Base-by-base conservation (phyloP, 2,797 vertebrate species). In the Artibeus lituratus region DNA sequence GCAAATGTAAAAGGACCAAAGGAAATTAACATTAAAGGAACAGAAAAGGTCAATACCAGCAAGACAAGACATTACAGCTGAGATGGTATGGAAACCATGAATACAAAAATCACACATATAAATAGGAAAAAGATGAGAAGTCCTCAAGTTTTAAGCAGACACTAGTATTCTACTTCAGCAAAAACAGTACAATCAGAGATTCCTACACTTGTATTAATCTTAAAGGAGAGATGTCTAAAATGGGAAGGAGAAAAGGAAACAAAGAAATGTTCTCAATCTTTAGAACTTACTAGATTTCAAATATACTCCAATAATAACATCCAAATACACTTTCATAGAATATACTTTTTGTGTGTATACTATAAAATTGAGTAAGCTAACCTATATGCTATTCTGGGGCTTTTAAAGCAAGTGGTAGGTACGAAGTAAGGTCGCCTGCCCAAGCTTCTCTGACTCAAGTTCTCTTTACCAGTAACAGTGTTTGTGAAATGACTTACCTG, bases 401-500 rank as follows among this genome's bases (percentile, higher is more conserved):
- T 93, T 80, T 76, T 69, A 90, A 73, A 91, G n/a, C 49, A 92
- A 76, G n/a, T 0, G 19, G 24, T 49, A 18, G 57, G n/a, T 32
- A 32, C 51, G n/a, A 84, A 70, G 19, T 57, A 37, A 83, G 49
- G 37, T 82, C 44, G 55, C 65, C 51, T 35, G 73, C 15, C 42
- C 44, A 53, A n/a, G 76, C 65, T 47, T 57, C 42, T 55, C 73
- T 51, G 32, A 69, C 2, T 26, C 29, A 84, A 94, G 78, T 39
- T 82, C 90, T 93, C 49, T 73, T 95, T 47, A 69, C 57, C 44
- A 87, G 11, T 39, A 35, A 32, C 0, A 35, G 26, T 55, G 73
- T 74, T 76, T 95, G 53, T 44, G 42, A 87, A 94, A 87, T 26
- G 39, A 95, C 97, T 96, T 96, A 99, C 99, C 99, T 99, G 99